Conservation (phyloP, 2,888 invertebrate genomes). For the Schrankia costaestrigalis region DNA sequence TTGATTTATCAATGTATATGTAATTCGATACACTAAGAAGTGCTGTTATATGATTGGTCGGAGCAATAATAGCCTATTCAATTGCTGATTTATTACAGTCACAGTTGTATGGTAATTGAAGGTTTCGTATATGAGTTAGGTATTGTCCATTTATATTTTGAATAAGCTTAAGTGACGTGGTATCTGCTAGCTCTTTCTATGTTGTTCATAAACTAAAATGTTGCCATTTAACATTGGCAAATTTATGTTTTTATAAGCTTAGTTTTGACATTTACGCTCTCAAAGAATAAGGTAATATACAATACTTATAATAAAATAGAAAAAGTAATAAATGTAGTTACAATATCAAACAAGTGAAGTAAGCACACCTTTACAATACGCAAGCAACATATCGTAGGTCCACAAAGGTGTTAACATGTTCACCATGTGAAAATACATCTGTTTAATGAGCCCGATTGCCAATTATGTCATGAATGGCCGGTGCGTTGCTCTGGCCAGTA, state of each 20-base stretch:
- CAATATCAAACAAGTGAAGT: slow-evolving; percentile 7
- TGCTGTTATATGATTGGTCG: slow-evolving; percentile 46
- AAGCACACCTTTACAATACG: slow-evolving; percentile 15
- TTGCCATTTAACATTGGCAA: too few species aligned
- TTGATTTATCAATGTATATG: slow-evolving; percentile 34
- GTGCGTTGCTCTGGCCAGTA: slow-evolving; percentile 71
- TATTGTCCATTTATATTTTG: too few species aligned
- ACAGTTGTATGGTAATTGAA: slow-evolving; percentile 43
- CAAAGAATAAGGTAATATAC: too few species aligned
- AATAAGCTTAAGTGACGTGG: too few species aligned
- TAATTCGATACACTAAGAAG: slow-evolving; percentile 39
- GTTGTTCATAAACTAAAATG: too few species aligned
- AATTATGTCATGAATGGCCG: slow-evolving; percentile 75
- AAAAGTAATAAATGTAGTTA: too few species aligned
- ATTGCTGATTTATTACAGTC: slow-evolving; percentile 49
- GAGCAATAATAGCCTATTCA: slow-evolving; percentile 41
- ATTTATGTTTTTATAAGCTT: too few species aligned
- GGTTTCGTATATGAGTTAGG: slow-evolving; percentile 31
- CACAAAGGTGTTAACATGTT: slow-evolving; percentile 48
- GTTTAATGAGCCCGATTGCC: slow-evolving; percentile 70
- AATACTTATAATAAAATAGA: too few species aligned
- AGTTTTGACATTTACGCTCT: too few species aligned
- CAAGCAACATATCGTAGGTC: slow-evolving; percentile 15
- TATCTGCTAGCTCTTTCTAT: too few species aligned
- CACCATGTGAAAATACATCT: slow-evolving; percentile 55